These are phyloP conservation scores for Crotalus viridis DNA, from an alignment of 2,113 vertebrate species.

Conservation along the genomic window DNA sequence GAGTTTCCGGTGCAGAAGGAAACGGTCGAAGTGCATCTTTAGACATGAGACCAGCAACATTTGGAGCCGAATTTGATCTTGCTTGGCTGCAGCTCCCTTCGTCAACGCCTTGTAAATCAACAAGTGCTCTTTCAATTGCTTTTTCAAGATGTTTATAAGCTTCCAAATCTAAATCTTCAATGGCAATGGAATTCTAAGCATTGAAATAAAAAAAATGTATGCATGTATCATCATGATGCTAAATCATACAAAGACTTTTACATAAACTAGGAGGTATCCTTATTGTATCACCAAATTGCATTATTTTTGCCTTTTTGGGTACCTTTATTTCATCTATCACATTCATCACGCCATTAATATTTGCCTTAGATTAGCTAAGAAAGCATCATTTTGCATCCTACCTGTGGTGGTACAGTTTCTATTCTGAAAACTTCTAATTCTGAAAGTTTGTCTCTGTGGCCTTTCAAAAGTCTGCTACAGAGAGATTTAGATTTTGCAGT, in stretches of 20 bases:
- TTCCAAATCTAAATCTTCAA: slow-evolving; percentile 45
- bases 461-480: slow-evolving; percentile 55
- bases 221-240: neutral
- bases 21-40: slow-evolving; percentile 16
- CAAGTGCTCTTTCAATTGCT: slow-evolving; percentile 48
- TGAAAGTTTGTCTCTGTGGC: slow-evolving; percentile 42
- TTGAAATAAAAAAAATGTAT: slow-evolving; percentile 46
- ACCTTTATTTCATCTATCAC: neutral
- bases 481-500: slow-evolving; percentile 45
- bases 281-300: neutral
- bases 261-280: neutral
- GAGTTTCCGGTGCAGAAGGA: neutral
- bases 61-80: slow-evolving; percentile 43
- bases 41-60: slow-evolving; percentile 3
- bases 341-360: neutral
- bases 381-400: neutral
- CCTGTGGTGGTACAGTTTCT: neutral
- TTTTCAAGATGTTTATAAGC: slow-evolving; percentile 48
- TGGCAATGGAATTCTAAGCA: slow-evolving; percentile 56
- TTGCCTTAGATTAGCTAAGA: neutral
- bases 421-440: slow-evolving; percentile 37
- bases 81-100: neutral
- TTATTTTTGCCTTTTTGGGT: neutral
- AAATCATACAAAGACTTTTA: neutral
- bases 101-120: slow-evolving; percentile 30